These are phyloP conservation scores for Aporophyla lueneburgensis DNA, from an alignment of 2,888 invertebrate genomes.

Conservation along the genomic window DNA sequence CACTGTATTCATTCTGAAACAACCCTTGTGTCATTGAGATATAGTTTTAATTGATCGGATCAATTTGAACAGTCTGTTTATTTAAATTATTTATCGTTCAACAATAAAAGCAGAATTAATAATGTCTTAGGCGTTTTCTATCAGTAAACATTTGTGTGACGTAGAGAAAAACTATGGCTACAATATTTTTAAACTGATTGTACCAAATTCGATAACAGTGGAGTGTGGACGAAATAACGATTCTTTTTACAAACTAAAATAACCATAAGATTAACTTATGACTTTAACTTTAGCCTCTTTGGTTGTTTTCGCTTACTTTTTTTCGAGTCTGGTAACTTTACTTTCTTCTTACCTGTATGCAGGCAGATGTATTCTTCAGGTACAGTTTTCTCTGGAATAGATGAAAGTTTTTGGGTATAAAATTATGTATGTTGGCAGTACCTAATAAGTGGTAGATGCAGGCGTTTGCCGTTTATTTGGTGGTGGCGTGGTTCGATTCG, in stretches of 20 bases:
- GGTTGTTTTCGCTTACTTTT: slow-evolving; percentile 75
- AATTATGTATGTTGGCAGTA: not conserved
- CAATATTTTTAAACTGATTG: not conserved
- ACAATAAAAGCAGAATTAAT: not conserved
- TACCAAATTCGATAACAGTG: slow-evolving; percentile 20
- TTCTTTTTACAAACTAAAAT: slow-evolving; percentile 3
- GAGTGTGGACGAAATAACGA: slow-evolving; percentile 17
- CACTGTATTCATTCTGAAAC: not conserved
- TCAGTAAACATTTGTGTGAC: not conserved
- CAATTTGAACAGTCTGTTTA: not conserved
- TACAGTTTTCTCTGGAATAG: slow-evolving; percentile 61
- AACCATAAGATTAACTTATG: slow-evolving; percentile 35
- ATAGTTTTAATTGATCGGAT: not conserved
- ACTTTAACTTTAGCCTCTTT: slow-evolving; percentile 78
- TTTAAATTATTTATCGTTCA: not conserved
- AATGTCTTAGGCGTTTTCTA: not conserved
- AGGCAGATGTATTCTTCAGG: slow-evolving; percentile 68
- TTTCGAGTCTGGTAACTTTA: slow-evolving; percentile 69
- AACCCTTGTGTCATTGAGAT: not conserved
- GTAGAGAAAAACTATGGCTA: not conserved
- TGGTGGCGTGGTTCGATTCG: not conserved
- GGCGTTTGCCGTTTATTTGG: not conserved
- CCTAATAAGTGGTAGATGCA: not conserved
- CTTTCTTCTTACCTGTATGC: slow-evolving; percentile 74
- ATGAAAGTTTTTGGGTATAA: not conserved